Evolutionary conservation across 2,113 vertebrate genomes (phyloP).

Genomic region (Labeo rohita): DNA sequence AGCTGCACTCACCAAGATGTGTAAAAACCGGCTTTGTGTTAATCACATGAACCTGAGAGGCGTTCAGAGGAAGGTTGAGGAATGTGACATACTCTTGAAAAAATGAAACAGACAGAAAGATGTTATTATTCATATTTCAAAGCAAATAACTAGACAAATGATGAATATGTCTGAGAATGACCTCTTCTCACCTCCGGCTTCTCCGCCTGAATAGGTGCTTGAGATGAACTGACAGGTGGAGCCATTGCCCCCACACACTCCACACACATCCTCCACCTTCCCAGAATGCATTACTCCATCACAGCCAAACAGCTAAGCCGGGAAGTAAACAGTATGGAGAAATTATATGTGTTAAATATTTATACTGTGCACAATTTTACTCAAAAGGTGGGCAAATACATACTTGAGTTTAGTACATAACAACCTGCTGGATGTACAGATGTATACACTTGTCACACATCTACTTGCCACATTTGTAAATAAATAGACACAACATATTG

Average conservation of each 20-base stretch:
- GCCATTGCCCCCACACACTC: conserved; percentile 87
- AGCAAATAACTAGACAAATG: background rate
- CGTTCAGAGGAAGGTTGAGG: conserved; percentile 80
- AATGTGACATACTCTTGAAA: conserved; percentile 88
- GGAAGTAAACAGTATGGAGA: background rate
- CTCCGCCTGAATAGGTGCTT: conserved; percentile 81
- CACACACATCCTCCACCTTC: conserved; percentile 81
- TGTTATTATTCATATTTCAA: background rate
- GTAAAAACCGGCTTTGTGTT: conserved; percentile 90
- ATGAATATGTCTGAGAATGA: background rate
- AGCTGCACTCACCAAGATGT: conserved; percentile 86
- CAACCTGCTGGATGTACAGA: no score
- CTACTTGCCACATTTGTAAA: no score
- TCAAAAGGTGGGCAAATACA: background rate
- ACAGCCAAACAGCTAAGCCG: conserved; percentile 86
- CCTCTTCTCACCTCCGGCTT: conserved; percentile 77
- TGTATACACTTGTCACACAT: no score
- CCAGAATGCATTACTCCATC: conserved; percentile 86
- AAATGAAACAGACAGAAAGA: conserved; percentile 35
- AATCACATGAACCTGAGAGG: conserved; percentile 77
- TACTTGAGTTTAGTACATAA: background rate
- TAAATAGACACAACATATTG: no score
- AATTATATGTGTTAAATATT: background rate
- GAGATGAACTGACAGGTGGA: conserved; percentile 78
- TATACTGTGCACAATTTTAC: background rate